Evolutionary conservation across 2,113 vertebrate genomes (phyloP), one percentile per base, ranked within the genome.

Genomic region (Etia nguti): DNA sequence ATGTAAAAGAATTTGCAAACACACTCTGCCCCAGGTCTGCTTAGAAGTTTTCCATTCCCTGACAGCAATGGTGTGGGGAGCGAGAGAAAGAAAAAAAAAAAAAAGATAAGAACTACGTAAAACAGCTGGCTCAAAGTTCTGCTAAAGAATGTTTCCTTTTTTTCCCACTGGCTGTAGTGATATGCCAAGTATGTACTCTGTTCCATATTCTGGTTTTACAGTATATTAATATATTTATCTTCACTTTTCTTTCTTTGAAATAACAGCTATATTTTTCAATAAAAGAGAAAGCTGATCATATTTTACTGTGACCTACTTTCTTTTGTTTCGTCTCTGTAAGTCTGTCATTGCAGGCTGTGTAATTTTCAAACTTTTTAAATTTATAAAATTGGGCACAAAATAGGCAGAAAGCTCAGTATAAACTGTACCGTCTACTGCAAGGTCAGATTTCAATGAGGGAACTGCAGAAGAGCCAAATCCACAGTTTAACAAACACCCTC

Each of bases 221-320:
- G 86, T 92, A 92, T 95, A 94, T 95, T 94, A 93, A 96, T 94
- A 94, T 96, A 96, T 95, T 94, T 91, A 91, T 91, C 84, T 86
- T 94, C 81, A 84, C 89, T 88, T 91, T 95, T 57, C 91, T 90
- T 57, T 92, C 90, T 92, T 91, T 94, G 83, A 92, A 95, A 94
- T 96, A 96, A 96, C 95, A 82, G 88, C 90, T 96, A 91, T 96
- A 96, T 97, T 96, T 97, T 96, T 96, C 94, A 96, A 96, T 96
- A 96, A 96, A 96, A 95, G 90, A 93, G 73, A 94, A 94, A 95
- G 89, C 92, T 96, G 95, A 90, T 93, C 90, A 96, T 95, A 91
- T 92, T 93, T 83, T 93, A 85, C 50, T n/a, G 6, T 8, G 81
- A 13, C 84, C 86, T 26, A 16, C 29, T 77, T 83, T 70, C 46